A percentile compares a stretch with the other conserved stretches of the same genome.
These are phyloP conservation scores for Meriones unguiculatus DNA, from an alignment of 2,113 vertebrate species.

Conservation along the genomic window DNA sequence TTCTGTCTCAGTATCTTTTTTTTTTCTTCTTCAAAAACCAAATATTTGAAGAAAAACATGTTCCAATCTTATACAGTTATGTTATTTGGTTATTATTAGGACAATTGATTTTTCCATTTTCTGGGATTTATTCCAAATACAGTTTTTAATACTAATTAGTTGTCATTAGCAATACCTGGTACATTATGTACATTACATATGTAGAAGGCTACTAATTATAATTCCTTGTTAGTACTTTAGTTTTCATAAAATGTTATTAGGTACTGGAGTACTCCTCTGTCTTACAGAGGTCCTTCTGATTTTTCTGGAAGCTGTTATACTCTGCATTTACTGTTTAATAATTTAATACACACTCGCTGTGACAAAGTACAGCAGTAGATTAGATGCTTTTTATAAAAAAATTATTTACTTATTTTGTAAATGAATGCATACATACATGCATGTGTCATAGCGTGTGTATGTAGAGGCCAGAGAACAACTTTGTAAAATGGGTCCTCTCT, in stretches of 20 bases:
- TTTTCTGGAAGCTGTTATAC: not conserved
- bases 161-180: not conserved
- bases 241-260: not conserved
- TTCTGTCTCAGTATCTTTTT: not conserved
- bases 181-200: not conserved
- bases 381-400: not conserved
- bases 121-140: conserved; percentile 18
- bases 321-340: not conserved
- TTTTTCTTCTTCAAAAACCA: conserved; percentile 1
- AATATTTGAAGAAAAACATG: not conserved
- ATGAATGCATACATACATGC: not conserved
- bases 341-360: not conserved
- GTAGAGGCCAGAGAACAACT: not conserved
- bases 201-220: conserved; percentile 6
- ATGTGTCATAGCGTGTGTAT: not conserved
- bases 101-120: conserved; percentile 1
- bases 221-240: not conserved
- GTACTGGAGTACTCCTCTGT: not conserved
- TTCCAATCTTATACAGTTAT: not conserved
- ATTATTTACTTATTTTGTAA: not conserved
- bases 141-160: not conserved
- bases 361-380: not conserved
- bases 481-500: not conserved
- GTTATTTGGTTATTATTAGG: not conserved
- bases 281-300: not conserved